These are phyloP conservation scores for Notodonta ziczac DNA, from an alignment of 2,888 invertebrate species.

Conservation along the genomic window DNA sequence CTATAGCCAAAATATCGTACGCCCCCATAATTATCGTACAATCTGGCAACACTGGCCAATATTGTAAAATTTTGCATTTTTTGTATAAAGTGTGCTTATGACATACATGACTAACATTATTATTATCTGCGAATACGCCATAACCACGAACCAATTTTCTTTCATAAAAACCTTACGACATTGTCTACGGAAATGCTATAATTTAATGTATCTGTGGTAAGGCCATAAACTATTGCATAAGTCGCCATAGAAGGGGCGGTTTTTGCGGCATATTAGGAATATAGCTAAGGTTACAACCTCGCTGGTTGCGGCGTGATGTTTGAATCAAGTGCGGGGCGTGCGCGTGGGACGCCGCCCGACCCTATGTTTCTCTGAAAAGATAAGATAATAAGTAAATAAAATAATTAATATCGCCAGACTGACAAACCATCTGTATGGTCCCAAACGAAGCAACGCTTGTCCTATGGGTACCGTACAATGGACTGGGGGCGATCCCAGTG, in stretches of 20 bases:
- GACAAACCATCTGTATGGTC: no score
- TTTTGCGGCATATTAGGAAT: constrained; percentile 25
- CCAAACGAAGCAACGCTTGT: no score
- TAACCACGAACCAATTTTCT: background rate
- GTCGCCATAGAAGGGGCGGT: background rate
- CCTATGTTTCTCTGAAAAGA: constrained; percentile 53
- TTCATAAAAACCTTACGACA: background rate
- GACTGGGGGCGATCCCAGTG: no score
- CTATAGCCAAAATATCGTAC: no score
- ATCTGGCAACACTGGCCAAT: background rate
- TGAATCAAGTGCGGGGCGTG: constrained; percentile 16
- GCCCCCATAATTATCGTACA: no score
- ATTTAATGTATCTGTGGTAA: background rate
- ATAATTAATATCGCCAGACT: no score
- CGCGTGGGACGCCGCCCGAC: constrained; percentile 18
- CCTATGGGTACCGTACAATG: no score
- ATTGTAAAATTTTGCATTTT: background rate
- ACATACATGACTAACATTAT: background rate
- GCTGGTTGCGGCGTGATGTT: constrained; percentile 23
- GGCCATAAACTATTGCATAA: background rate
- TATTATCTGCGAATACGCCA: background rate
- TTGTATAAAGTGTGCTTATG: no score
- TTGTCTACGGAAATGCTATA: background rate
- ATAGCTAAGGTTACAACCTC: constrained; percentile 33
- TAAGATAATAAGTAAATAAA: constrained; percentile 10